Percentiles rank a stretch among this genome's conserved stretches.
Evolutionary conservation across 2,113 vertebrate genomes (phyloP).

Genomic region (Gnathonemus echidnorhynchus): DNA sequence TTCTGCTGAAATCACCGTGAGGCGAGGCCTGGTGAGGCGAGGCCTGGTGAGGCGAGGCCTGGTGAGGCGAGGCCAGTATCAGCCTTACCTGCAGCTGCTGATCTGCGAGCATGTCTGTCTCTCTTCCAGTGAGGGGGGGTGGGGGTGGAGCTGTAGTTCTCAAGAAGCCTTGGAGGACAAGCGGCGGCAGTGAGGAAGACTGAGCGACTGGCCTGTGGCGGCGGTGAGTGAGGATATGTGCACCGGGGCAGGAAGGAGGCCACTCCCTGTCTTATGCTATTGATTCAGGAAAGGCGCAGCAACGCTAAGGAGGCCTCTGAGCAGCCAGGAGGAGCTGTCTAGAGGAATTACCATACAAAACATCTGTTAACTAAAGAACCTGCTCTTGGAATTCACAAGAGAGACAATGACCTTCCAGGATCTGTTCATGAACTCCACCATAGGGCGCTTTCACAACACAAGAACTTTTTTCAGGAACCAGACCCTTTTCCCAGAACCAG

Average conservation of each 20-base stretch:
- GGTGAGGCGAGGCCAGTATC: background rate
- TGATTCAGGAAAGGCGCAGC: conserved; percentile 19
- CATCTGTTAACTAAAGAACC: background rate
- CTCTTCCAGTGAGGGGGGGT: background rate
- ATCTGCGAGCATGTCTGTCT: background rate
- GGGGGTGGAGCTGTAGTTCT: background rate
- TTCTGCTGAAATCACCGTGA: background rate
- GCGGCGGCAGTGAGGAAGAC: background rate
- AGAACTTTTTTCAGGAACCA: background rate
- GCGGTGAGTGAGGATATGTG: background rate
- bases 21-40: background rate
- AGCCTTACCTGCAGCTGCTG: conserved; percentile 6
- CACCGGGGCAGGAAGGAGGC: background rate
- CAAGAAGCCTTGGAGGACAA: background rate
- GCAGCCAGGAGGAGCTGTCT: background rate
- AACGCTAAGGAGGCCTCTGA: background rate
- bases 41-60: background rate
- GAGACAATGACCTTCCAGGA: background rate
- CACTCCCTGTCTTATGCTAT: conserved; percentile 20
- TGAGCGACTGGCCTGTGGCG: background rate
- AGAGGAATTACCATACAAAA: background rate
- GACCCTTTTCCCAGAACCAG: background rate
- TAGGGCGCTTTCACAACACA: background rate
- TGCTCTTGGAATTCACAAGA: background rate
- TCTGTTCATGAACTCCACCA: background rate